These are phyloP conservation scores for Petrosia ficiformis DNA, from an alignment of 37 sponge, comb jelly and placozoan genomes.

Conservation along the genomic window DNA sequence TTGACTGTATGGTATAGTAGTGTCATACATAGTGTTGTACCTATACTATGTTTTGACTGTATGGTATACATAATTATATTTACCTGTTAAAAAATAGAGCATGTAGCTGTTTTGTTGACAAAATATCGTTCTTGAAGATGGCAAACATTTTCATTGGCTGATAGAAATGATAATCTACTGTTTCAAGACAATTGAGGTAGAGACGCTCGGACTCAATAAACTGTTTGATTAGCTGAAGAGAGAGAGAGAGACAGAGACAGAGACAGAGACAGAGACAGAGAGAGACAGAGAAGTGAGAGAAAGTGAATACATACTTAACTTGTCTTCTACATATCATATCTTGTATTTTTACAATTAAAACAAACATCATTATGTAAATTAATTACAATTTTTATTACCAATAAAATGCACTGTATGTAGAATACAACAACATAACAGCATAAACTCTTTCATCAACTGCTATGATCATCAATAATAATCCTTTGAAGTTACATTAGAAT, in stretches of 20 bases:
- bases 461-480: no score
- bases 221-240: conserved; percentile 49
- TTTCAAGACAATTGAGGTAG: conserved; percentile 44
- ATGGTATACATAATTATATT: not conserved
- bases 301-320: not conserved
- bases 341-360: not conserved
- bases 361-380: no score
- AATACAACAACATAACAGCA: no score
- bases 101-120: conserved; percentile 37
- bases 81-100: conserved; percentile 71
- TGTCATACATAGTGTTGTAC: no score
- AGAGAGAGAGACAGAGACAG: not conserved
- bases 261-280: not conserved
- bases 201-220: conserved; percentile 57
- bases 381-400: no score
- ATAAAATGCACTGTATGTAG: no score
- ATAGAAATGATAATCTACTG: conserved; percentile 39
- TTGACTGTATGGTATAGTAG: no score
- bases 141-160: conserved; percentile 64
- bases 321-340: not conserved
- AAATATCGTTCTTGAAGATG: conserved; percentile 52
- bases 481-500: no score
- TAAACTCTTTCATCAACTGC: no score
- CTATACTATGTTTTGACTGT: no score
- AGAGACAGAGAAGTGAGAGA: not conserved